Conservation (phyloP, 2,888 invertebrate genomes). For the Sminthurinus aureus region DNA sequence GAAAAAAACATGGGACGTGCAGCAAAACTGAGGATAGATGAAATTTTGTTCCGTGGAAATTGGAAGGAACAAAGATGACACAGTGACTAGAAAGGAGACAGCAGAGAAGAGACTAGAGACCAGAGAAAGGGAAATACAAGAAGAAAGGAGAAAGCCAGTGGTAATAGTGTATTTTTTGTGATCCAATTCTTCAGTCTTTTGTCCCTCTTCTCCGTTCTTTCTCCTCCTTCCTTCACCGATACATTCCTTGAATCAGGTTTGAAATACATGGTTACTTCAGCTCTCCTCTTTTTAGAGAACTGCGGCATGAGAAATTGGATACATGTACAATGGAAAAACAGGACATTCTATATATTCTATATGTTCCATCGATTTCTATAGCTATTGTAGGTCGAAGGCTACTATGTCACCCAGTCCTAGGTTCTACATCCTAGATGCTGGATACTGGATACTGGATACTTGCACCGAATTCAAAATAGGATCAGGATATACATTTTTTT, state of each 20-base stretch:
- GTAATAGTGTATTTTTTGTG: conserved; percentile 3
- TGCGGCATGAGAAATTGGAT: background rate
- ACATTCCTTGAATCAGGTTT: background rate
- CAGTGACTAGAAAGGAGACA: background rate
- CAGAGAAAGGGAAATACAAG: background rate
- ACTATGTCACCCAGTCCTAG: background rate
- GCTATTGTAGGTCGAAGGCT: too few relatives aligned
- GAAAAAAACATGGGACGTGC: too few relatives aligned
- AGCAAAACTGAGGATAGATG: background rate
- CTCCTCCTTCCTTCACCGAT: background rate
- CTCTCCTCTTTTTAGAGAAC: background rate
- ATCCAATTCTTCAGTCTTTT: background rate
- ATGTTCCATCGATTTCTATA: too few relatives aligned
- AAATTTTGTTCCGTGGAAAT: background rate
- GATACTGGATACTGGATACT: background rate
- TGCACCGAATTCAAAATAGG: conserved; percentile 5
- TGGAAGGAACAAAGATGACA: too few relatives aligned
- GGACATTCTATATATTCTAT: background rate
- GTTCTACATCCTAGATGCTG: too few relatives aligned
- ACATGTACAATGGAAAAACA: too few relatives aligned
- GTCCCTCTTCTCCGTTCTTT: background rate
- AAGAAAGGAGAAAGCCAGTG: background rate
- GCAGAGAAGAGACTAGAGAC: background rate
- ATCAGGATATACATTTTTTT: background rate
- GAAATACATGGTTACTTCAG: background rate